phyloP scores from a whole-genome alignment of 2,888 invertebrate genomes.

The Tanytarsus gracilentus region DNA sequence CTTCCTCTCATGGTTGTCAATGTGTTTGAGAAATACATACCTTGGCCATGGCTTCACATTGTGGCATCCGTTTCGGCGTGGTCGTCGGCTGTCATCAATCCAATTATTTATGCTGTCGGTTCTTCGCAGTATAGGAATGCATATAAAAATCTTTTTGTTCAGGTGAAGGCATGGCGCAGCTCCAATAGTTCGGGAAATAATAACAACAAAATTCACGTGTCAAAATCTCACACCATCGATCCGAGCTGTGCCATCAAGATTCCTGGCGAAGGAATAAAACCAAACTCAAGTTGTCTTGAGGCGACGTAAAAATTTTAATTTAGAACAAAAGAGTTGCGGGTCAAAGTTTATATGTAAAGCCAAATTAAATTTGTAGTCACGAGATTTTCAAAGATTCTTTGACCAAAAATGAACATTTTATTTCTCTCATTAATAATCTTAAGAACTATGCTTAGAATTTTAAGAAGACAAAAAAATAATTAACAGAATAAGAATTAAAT shows the following conservation, averaged over 20 bases:
- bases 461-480: neutral
- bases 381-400: neutral
- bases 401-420: neutral
- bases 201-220: constrained; percentile 18
- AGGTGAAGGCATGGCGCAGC: constrained; percentile 19
- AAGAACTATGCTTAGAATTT: neutral
- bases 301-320: neutral
- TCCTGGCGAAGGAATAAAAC: constrained; percentile 9
- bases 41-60: constrained; percentile 67
- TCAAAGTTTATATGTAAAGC: too few relatives aligned
- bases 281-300: constrained; percentile 13
- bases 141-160: constrained; percentile 22
- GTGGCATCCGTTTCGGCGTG: constrained; percentile 79
- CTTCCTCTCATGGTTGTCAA: constrained; percentile 82
- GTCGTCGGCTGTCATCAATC: constrained; percentile 84
- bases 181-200: constrained; percentile 13
- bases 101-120: constrained; percentile 70
- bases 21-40: constrained; percentile 62
- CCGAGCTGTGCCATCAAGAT: constrained; percentile 6
- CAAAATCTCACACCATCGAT: constrained; percentile 6
- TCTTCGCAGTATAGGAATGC: constrained; percentile 15
- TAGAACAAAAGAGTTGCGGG: too few relatives aligned
- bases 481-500: neutral
- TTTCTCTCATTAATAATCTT: neutral
- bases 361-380: neutral